phyloP scores from a whole-genome alignment of 2,797 vertebrate species.

The Geotrypetes seraphini region DNA sequence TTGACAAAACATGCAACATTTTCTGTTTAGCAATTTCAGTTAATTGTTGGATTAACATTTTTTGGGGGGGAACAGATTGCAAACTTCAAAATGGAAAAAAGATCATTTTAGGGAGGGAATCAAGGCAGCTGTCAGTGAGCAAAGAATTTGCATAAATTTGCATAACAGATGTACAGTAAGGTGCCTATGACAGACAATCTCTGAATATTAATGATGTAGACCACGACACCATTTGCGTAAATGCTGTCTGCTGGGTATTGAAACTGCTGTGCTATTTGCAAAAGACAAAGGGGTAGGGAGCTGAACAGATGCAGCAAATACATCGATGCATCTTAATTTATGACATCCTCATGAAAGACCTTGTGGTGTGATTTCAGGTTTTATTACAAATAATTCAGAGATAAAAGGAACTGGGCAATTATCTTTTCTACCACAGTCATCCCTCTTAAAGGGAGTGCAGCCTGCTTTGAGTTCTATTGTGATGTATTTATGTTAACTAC shows the following conservation, averaged over 20 bases:
- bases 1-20: conserved; percentile 59
- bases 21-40: conserved; percentile 67
- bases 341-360: conserved; percentile 58
- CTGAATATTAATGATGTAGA: conserved; percentile 74
- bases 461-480: conserved; percentile 41
- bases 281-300: conserved; percentile 59
- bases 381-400: conserved; percentile 62
- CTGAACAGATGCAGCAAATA: conserved; percentile 62
- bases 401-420: conserved; percentile 60
- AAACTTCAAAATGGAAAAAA: conserved; percentile 73
- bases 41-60: conserved; percentile 73
- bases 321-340: conserved; percentile 64
- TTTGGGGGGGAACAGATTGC: conserved; percentile 68
- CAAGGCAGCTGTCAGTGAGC: conserved; percentile 67
- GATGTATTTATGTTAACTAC: conserved; percentile 25
- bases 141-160: conserved; percentile 70
- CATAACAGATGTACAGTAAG: conserved; percentile 83
- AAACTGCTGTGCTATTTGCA: conserved; percentile 58
- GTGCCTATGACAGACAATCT: conserved; percentile 72
- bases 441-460: conserved; percentile 42
- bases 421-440: conserved; percentile 50
- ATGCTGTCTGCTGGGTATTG: conserved; percentile 67
- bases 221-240: conserved; percentile 64
- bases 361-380: conserved; percentile 59
- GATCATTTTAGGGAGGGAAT: conserved; percentile 64